Evolutionary conservation across 2,113 vertebrate genomes (phyloP).

Genomic region (Geococcyx californianus): DNA sequence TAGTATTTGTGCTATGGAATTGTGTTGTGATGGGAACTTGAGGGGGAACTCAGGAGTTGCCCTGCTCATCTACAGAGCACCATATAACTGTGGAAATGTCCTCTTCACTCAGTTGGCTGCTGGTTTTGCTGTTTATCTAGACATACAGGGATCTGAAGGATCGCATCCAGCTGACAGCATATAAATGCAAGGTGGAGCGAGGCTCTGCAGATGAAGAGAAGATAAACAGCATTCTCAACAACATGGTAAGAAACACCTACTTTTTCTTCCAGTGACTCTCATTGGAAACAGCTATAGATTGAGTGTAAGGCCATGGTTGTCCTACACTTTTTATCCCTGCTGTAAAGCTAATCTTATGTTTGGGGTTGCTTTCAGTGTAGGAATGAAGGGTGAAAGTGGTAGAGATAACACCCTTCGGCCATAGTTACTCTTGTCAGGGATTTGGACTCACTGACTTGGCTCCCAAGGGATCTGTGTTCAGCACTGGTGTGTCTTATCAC

Average conservation of each 20-base stretch:
- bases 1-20: background rate
- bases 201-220: slow-evolving; percentile 86
- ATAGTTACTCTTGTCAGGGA: background rate
- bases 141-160: slow-evolving; percentile 92
- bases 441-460: background rate
- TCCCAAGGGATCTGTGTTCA: background rate
- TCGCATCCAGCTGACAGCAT: slow-evolving; percentile 85
- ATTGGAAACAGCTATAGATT: fast-evolving
- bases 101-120: background rate
- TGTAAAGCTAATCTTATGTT: background rate
- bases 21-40: background rate
- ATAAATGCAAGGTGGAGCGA: slow-evolving; percentile 85
- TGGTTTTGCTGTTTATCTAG: slow-evolving; percentile 72
- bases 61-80: background rate
- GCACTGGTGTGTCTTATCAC: background rate
- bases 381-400: background rate
- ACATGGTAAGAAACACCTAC: slow-evolving; percentile 74
- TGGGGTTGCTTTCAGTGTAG: background rate
- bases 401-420: background rate
- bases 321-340: background rate
- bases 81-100: background rate
- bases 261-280: background rate
- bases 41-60: background rate
- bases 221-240: slow-evolving; percentile 85
- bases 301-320: background rate